phyloP scores from a whole-genome alignment of 2,113 vertebrate genomes.

The Climacteris rufus region DNA sequence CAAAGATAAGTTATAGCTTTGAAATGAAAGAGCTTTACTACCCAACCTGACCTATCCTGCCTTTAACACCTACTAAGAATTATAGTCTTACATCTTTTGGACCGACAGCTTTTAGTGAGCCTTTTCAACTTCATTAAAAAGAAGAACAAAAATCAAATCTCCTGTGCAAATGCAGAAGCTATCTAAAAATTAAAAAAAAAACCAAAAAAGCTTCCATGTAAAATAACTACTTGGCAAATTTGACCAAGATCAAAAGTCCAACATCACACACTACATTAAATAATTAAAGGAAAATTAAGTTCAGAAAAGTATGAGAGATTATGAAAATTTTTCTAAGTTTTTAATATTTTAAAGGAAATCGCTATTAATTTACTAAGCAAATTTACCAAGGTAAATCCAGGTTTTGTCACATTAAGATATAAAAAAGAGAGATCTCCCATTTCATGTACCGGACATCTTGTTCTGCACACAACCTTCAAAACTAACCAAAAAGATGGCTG shows the following conservation, averaged over 20 bases:
- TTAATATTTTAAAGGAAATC: neutral
- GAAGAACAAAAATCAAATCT: slow-evolving; percentile 22
- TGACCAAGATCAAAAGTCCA: neutral
- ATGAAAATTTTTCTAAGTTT: neutral
- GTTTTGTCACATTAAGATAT: neutral
- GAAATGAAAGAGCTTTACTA: slow-evolving; percentile 35
- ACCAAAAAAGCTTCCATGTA: neutral
- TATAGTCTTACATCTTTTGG: slow-evolving; percentile 11
- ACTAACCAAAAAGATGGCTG: neutral
- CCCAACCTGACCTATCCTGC: slow-evolving; percentile 26
- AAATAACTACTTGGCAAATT: neutral
- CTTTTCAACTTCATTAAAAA: slow-evolving; percentile 49
- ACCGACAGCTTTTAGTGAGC: neutral
- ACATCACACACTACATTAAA: neutral
- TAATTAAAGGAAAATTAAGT: neutral
- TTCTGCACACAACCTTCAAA: neutral
- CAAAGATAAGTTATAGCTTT: slow-evolving; percentile 20
- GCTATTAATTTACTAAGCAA: neutral
- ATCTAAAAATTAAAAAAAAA: neutral
- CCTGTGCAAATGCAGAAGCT: neutral
- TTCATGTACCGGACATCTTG: neutral
- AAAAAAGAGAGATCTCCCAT: neutral
- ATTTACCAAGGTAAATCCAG: neutral
- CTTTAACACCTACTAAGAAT: slow-evolving; percentile 19
- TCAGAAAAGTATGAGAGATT: neutral